Evolutionary conservation across 2,888 invertebrate genomes (phyloP).

Genomic region (Campopleginae sp.): DNA sequence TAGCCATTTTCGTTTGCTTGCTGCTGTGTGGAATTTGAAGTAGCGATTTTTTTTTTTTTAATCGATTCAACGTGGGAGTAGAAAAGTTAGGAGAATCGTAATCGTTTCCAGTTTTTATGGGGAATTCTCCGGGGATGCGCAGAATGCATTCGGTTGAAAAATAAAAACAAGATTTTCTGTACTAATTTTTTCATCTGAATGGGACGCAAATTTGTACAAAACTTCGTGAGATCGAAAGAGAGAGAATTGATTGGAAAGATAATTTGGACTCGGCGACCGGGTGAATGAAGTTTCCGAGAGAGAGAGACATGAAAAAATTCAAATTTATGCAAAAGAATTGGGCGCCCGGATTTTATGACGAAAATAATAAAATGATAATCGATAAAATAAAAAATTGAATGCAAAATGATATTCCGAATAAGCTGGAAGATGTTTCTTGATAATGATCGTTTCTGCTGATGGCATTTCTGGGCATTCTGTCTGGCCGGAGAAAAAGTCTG

Average conservation of each 20-base stretch:
- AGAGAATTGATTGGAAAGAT: not conserved
- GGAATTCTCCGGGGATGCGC: not conserved
- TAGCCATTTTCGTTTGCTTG: constrained; percentile 78
- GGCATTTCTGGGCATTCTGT: constrained; percentile 29
- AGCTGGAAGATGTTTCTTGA: constrained; percentile 25
- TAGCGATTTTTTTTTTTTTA: not conserved
- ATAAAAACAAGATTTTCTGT: not conserved
- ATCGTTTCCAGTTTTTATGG: not conserved
- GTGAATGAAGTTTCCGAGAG: not conserved
- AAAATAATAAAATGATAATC: not conserved
- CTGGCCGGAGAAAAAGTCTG: constrained; percentile 5
- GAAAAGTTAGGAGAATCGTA: no score
- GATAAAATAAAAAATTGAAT: not conserved
- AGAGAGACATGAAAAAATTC: not conserved
- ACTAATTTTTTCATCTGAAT: not conserved
- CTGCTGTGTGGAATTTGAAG: not conserved
- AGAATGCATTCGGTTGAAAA: not conserved
- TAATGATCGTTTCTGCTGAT: constrained; percentile 53
- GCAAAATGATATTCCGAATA: not conserved
- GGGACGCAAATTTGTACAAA: not conserved
- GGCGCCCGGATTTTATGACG: not conserved
- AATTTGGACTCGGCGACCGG: not conserved
- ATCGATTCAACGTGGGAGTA: not conserved
- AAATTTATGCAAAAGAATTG: not conserved
- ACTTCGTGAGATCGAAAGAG: not conserved